Base-by-base conservation (phyloP, 2,113 vertebrate genomes). In the Romanogobio albipinnatus region DNA sequence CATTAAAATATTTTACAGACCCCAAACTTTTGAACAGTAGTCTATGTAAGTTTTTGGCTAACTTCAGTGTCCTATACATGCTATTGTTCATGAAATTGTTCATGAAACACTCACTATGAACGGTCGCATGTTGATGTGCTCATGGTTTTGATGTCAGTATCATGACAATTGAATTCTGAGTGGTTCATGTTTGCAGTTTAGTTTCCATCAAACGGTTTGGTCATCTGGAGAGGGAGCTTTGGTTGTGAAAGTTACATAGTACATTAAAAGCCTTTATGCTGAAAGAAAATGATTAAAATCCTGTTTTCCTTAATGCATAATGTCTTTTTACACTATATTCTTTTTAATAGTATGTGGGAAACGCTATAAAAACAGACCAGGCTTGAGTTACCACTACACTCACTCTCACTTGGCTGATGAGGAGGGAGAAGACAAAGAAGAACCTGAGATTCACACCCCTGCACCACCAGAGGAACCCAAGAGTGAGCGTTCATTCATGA, bases 391-490 rank as follows among this genome's bases (percentile, higher is more conserved):
- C 90, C 98, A 99, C 94, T 99, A 99, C 82, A 97, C 97, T 45
- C 98, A 99, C 74, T 98, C 97, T 82, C 98, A 99, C 93, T 91
- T 99, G 94, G 97, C 96, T 0, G 97, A 99, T 89, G 97, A 99
- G 88, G 98, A 99, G 88, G 98, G 98, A 0, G 98, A 99, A 13
- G 98, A 99, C 89, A 96, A 96, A 85, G 97, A 99, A n/a, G 98
- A 99, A 84, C 95, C 96, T 0, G 97, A 98, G 83, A 96, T 96
- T 0, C 98, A 96, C 0, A 94, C 98, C 29, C 96, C 97, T 45
- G 95, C 96, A 89, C 94, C 97, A 80, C 94, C 95, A 0, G 97
- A 99, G 92, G 97, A 98, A 86, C 97, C 96, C 86, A 99, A 99
- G 90, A 97, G 97, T 99, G 88, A 76, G 74, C 96, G 96, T 91